phyloP scores from a whole-genome alignment of 1,140 invertebrate genomes.

The Drosophila seguyi region DNA sequence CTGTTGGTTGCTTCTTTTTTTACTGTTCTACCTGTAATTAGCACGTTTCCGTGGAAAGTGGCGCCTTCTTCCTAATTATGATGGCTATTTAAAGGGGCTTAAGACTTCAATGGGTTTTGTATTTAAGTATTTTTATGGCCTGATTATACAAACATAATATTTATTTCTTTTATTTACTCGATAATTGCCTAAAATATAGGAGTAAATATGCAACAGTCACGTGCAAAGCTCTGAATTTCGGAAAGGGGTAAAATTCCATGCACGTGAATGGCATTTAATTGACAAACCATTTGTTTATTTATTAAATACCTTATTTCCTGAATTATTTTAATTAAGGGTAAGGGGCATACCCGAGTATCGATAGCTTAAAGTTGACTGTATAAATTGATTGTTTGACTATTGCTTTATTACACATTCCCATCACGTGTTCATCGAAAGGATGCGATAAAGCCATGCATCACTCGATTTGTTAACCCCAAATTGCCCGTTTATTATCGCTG shows the following conservation, averaged over 20 bases:
- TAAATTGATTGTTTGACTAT: constrained; percentile 21
- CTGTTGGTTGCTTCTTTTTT: constrained; percentile 1
- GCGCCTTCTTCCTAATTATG: constrained; percentile 23
- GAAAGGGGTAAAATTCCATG: constrained; percentile 2
- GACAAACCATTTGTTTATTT: neutral
- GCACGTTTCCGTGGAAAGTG: constrained; percentile 19
- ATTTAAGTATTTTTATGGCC: neutral
- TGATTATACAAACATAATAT: neutral
- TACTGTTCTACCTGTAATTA: constrained; percentile 37
- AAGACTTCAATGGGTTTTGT: neutral
- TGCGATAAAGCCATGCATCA: constrained; percentile 46
- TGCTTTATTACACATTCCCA: constrained; percentile 10
- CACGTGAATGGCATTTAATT: constrained; percentile 32
- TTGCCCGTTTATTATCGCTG: constrained; percentile 54
- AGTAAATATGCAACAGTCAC: constrained; percentile 23
- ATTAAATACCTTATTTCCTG: neutral
- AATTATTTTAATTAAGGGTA: constrained; percentile 5
- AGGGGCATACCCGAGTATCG: constrained; percentile 6
- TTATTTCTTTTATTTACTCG: constrained; percentile 8
- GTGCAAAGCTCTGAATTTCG: constrained; percentile 5
- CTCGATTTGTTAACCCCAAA: constrained; percentile 57
- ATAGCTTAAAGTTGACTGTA: constrained; percentile 2
- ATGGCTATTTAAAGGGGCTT: constrained; percentile 5
- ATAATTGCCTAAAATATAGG: constrained; percentile 18
- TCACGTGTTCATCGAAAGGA: constrained; percentile 38